Base-by-base conservation (phyloP, 2,797 vertebrate species). In the Pipistrellus kuhlii region DNA sequence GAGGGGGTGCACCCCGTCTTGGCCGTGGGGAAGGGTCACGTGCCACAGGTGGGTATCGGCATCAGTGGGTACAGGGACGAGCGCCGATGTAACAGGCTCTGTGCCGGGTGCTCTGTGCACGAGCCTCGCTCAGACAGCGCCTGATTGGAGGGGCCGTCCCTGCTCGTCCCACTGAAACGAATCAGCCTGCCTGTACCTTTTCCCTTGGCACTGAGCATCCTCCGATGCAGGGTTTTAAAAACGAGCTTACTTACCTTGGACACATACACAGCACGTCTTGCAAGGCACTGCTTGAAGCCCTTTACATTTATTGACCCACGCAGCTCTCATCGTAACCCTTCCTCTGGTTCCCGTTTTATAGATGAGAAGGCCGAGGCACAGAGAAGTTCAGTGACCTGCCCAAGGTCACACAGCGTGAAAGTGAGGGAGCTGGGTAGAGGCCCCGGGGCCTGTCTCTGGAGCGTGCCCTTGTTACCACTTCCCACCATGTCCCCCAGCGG, bases 51-150 rank as follows among this genome's bases (percentile, higher is more conserved):
- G 30, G 27, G 18, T 0, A 10, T 1, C 57, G 27, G 59, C 8
- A 5, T 0, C 5, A 1, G 80, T 12, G 17, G 69, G 0, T 4
- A 5, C n/a, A 21, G 68, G 46, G 32, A 6, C 6, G 55, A 68
- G 83, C 15, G 0, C 41, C 1, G 2, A 1, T 0, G 32, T 1
- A 0, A 10, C 10, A n/a, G 59, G 71, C 69, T 59, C 0, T 6
- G 57, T 6, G 46, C 20, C 44, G 30, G 0, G 14, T 3, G 44
- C 35, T 7, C 68, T 5, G 6, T 0, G 46, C n/a, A 3, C 3
- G 11, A 4, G 1, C n/a, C 86, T 71, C 8, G 8, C 69, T 7
- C 41, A 10, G 5, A 10, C 25, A 8, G 0, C 20, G 0, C 51
- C 66, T 2, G 12, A 3, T 3, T 4, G 81, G 23, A 6, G 35